Conservation (phyloP, 2,888 invertebrate species). For the Euplexia lucipara region DNA sequence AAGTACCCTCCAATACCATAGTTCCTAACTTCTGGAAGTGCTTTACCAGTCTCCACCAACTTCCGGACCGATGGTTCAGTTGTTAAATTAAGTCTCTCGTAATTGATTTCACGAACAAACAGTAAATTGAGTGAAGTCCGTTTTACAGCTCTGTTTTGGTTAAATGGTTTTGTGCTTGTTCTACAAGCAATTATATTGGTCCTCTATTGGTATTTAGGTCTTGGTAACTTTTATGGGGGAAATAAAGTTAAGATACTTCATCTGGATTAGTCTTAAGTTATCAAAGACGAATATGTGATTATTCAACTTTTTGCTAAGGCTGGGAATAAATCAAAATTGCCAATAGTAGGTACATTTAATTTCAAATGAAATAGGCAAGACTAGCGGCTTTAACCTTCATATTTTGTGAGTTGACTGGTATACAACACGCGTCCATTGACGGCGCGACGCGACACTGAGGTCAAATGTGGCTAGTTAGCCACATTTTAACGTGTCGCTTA, state of each 20-base stretch:
- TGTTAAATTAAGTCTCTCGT: slow-evolving; percentile 23
- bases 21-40: slow-evolving; percentile 45
- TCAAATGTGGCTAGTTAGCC: too few species aligned
- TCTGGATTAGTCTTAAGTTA: too few species aligned
- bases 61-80: slow-evolving; percentile 31
- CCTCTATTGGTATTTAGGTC: neutral
- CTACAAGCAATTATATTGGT: neutral
- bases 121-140: slow-evolving; percentile 13
- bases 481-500: too few species aligned
- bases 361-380: too few species aligned
- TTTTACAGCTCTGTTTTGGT: slow-evolving; percentile 23
- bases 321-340: too few species aligned
- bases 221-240: neutral
- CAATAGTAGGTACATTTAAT: too few species aligned
- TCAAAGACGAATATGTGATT: too few species aligned
- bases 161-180: slow-evolving; percentile 4
- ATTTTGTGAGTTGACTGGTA: too few species aligned
- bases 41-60: slow-evolving; percentile 35
- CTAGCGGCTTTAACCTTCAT: too few species aligned
- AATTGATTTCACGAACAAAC: slow-evolving; percentile 34
- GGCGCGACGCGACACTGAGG: too few species aligned
- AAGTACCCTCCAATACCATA: slow-evolving; percentile 25
- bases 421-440: too few species aligned
- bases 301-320: too few species aligned
- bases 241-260: neutral